Evolutionary conservation across 2,888 invertebrate species (phyloP), one percentile per base, ranked within the genome.

Genomic region (Unio pictorum): DNA sequence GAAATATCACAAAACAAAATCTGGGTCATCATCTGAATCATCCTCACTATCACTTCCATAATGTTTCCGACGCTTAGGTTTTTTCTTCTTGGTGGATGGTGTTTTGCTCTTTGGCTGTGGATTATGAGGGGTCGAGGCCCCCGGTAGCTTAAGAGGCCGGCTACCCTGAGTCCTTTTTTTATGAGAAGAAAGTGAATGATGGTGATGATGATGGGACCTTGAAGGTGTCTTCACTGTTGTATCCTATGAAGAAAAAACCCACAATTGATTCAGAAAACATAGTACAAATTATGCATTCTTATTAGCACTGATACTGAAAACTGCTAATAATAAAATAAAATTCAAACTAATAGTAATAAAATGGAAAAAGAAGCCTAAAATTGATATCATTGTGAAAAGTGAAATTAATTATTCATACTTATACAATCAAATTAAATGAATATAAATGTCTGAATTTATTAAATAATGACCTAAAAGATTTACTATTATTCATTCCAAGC

Each of bases 11-110:
- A 75, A 75, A 82, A 83, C 82, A 81, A 85, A 87, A 66, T 87
- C 87, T 56, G 84, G 86, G 70, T 87, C 87, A 61, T 86, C 85
- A 73, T 79, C 81, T 68, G 79, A 81, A 64, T 84, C 85, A 66
- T 87, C 87, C 59, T 81, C 81, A 68, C 83, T 82, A 74, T 85
- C 86, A 72, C 79, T 81, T 26, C 75, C 79, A 30, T 84, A 78
- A 55, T 82, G 80, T 69, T 78, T 81, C 71, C 84, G 80, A 71
- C 83, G 84, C 69, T 86, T 85, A 74, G 87, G 81, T 73, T 83
- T 83, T 76, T 83, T 83, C 66, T 83, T 81, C 64, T 75, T 74
- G 45, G 72, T 71, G 26, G 59, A 65, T 66, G 74, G 71, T 61
- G 74, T 45, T 45, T 45, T 45, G 45, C 11, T 45, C 15, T 45